These are phyloP conservation scores for Stercorarius parasiticus DNA, from an alignment of 2,113 vertebrate genomes.

Conservation along the genomic window DNA sequence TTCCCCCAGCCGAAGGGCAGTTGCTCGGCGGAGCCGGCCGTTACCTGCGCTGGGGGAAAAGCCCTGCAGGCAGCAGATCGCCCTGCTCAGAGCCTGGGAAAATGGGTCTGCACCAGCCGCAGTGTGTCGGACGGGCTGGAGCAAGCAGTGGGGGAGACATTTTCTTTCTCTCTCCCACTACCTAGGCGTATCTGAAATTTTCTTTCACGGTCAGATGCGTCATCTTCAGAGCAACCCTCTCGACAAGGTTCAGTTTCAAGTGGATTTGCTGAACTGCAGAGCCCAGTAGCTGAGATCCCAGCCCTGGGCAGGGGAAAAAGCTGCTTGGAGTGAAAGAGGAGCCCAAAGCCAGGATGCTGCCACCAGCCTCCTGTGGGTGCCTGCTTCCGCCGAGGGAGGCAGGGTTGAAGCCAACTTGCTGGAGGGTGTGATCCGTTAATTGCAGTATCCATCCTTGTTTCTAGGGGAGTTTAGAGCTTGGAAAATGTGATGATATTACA, in stretches of 20 bases:
- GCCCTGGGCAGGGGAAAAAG: not conserved
- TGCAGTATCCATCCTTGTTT: not conserved
- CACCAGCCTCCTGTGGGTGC: not conserved
- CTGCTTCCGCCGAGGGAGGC: not conserved
- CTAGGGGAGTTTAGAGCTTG: not conserved
- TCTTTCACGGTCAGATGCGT: not conserved
- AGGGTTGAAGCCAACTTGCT: not conserved
- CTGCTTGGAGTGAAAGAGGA: not conserved
- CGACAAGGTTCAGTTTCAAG: not conserved
- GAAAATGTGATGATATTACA: not conserved
- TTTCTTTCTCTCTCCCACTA: not conserved
- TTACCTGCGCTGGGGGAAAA: fast-evolving
- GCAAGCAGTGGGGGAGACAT: not conserved
- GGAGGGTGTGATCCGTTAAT: not conserved
- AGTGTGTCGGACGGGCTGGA: fast-evolving
- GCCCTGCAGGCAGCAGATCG: not conserved
- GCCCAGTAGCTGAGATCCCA: not conserved
- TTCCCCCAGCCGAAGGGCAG: not conserved
- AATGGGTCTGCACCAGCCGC: not conserved
- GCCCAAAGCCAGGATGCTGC: not conserved
- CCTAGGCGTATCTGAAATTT: not conserved
- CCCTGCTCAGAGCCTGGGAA: fast-evolving
- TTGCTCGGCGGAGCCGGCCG: fast-evolving
- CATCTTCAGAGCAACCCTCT: not conserved
- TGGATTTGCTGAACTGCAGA: not conserved